These are phyloP conservation scores for Marcusenius ussheri DNA, from an alignment of 2,113 vertebrate species.

Conservation along the genomic window DNA sequence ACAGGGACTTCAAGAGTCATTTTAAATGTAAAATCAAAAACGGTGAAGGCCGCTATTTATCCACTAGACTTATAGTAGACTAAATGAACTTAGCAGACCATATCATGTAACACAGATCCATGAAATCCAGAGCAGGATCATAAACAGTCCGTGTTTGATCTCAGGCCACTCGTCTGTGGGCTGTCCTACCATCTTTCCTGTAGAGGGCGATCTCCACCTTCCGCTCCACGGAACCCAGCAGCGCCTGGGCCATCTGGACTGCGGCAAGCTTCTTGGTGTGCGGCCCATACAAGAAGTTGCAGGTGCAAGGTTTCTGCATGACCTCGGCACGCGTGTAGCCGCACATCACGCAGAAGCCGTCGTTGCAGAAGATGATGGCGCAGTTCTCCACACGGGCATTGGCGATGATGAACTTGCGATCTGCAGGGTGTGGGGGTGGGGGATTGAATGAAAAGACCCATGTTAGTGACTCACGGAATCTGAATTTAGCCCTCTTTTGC, in stretches of 20 bases:
- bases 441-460: background rate
- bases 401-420: slow-evolving; percentile 92
- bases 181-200: slow-evolving; percentile 85
- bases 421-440: slow-evolving; percentile 46
- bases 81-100: slow-evolving; percentile 2
- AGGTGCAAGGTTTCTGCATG: slow-evolving; percentile 94
- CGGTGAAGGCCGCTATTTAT: background rate
- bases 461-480: background rate
- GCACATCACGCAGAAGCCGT: slow-evolving; percentile 89
- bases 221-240: slow-evolving; percentile 87
- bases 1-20: background rate
- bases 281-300: slow-evolving; percentile 89
- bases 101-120: background rate
- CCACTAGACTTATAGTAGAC: background rate
- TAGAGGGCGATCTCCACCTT: slow-evolving; percentile 94
- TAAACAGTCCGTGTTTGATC: background rate
- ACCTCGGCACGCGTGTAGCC: slow-evolving; percentile 89
- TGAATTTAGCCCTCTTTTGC: too few species aligned
- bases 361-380: slow-evolving; percentile 97
- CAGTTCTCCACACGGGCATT: slow-evolving; percentile 93
- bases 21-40: background rate
- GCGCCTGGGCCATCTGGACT: slow-evolving; percentile 84
- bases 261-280: slow-evolving; percentile 80
- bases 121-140: background rate
- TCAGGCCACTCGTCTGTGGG: background rate